These are phyloP conservation scores for Crossaster papposus DNA, from an alignment of 53 echinoderm and acorn worm genomes.

Conservation along the genomic window DNA sequence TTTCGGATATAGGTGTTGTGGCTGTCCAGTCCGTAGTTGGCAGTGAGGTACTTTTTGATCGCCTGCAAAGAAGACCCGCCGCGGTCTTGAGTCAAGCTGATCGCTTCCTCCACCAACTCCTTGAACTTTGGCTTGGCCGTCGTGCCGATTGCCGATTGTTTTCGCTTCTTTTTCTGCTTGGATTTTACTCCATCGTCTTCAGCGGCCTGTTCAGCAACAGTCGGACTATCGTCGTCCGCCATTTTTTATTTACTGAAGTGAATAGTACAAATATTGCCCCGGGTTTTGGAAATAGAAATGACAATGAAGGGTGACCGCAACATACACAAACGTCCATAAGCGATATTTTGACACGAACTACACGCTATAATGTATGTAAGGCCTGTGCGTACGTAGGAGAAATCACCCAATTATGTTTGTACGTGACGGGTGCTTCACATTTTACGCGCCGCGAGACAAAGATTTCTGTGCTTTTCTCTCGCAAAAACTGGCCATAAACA, in stretches of 20 bases:
- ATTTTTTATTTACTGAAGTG: conserved; percentile 13
- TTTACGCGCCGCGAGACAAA: background rate
- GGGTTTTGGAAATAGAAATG: background rate
- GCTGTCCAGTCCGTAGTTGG: conserved; percentile 60
- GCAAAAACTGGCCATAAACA: conserved; percentile 18
- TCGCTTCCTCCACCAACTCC: conserved; percentile 60
- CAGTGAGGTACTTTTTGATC: conserved; percentile 67
- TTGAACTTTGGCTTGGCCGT: conserved; percentile 49
- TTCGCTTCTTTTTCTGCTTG: conserved; percentile 22
- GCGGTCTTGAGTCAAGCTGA: conserved; percentile 42
- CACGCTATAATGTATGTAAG: background rate
- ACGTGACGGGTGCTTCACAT: conserved; percentile 2
- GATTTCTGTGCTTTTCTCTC: conserved; percentile 34
- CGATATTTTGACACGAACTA: too few species aligned
- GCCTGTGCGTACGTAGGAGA: conserved; percentile 53
- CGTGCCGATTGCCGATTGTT: conserved; percentile 9
- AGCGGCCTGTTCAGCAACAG: background rate
- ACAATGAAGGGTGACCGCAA: background rate
- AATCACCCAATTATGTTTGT: conserved; percentile 49
- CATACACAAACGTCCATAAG: too few species aligned
- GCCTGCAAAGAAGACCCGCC: conserved; percentile 66
- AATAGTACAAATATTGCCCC: background rate
- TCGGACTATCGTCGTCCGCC: background rate
- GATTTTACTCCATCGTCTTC: background rate
- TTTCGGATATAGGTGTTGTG: conserved; percentile 53